A percentile compares a stretch with the other conserved stretches of the same genome.
phyloP scores from a whole-genome alignment of 2,797 vertebrate genomes.

The Spinus pinus region DNA sequence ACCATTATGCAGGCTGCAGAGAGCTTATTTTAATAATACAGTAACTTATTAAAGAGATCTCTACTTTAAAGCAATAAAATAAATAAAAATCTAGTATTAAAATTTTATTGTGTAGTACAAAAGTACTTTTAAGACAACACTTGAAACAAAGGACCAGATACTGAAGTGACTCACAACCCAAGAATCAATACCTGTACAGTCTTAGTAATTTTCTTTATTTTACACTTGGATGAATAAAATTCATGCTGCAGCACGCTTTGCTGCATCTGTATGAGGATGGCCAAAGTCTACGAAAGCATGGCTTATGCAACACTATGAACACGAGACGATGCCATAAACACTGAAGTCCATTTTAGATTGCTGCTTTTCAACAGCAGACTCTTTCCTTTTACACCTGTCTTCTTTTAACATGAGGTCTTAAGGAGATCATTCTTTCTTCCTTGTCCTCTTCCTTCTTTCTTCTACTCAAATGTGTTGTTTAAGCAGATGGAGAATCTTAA shows the following conservation, averaged over 20 bases:
- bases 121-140: neutral
- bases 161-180: neutral
- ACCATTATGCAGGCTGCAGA: neutral
- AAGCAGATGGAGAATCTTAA: neutral
- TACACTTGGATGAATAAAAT: neutral
- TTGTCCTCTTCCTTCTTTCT: neutral
- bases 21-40: neutral
- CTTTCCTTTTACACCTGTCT: neutral
- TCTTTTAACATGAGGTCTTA: neutral
- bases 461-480: neutral
- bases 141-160: neutral
- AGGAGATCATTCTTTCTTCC: neutral
- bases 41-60: neutral
- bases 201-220: neutral
- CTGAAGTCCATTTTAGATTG: neutral
- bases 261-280: neutral
- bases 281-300: neutral
- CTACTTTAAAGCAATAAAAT: neutral
- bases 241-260: neutral
- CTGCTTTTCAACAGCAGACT: neutral
- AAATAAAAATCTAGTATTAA: neutral
- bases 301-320: neutral
- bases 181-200: neutral
- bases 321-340: fast-evolving
- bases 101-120: neutral